These are phyloP conservation scores for Esperia sulphurella DNA, from an alignment of 2,888 invertebrate genomes.

Conservation along the genomic window DNA sequence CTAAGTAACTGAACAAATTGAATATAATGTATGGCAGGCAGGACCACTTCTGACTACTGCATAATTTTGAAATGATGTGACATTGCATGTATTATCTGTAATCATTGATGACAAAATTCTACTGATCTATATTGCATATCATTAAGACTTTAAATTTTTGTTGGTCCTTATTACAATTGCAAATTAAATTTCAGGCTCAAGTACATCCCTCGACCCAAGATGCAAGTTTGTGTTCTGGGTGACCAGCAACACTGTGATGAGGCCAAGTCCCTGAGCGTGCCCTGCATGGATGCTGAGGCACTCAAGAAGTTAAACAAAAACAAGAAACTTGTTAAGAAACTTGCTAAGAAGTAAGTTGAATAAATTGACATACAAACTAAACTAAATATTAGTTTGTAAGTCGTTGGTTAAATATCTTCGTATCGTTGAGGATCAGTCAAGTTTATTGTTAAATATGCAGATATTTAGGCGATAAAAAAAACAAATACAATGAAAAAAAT, in stretches of 20 bases:
- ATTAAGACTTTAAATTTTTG: neutral
- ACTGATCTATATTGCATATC: constrained; percentile 26
- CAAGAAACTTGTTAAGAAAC: constrained; percentile 99
- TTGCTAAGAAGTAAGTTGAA: constrained; percentile 85
- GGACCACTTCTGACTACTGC: too few relatives aligned
- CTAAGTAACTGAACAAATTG: too few relatives aligned
- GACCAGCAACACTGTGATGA: constrained; percentile 99
- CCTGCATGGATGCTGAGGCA: constrained; percentile 99
- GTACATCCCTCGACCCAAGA: constrained; percentile 98
- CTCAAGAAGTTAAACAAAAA: constrained; percentile 99
- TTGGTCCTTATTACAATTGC: neutral
- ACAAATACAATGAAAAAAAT: too few relatives aligned
- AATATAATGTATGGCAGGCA: too few relatives aligned
- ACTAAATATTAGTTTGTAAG: too few relatives aligned
- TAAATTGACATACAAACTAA: too few relatives aligned
- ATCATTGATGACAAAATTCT: constrained; percentile 48
- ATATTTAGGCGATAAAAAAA: too few relatives aligned
- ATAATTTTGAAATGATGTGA: too few relatives aligned
- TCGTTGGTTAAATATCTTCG: too few relatives aligned
- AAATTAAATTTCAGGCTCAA: constrained; percentile 85
- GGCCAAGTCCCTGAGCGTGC: constrained; percentile 93
- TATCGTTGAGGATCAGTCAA: too few relatives aligned
- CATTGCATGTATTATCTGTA: constrained; percentile 78
- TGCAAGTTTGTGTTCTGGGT: constrained; percentile 99
- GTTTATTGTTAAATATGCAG: too few relatives aligned